These are phyloP conservation scores for Phengaris arion DNA, from an alignment of 2,888 invertebrate species.

Conservation along the genomic window DNA sequence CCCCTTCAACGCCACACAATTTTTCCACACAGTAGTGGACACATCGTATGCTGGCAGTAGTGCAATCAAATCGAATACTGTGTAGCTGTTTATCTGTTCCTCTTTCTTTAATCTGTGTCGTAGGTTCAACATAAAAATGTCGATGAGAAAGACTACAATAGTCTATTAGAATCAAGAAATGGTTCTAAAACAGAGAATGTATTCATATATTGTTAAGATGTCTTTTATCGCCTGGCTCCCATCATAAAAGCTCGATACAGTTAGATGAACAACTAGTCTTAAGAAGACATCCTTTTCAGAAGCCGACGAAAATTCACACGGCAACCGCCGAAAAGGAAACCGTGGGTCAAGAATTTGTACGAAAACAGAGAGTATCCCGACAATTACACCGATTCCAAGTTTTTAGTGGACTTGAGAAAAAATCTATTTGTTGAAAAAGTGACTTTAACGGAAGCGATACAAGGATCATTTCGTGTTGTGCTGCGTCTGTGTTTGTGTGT, in stretches of 20 bases:
- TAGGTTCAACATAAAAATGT: not conserved
- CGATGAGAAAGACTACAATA: not conserved
- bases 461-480: slow-evolving; percentile 88
- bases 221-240: slow-evolving; percentile 2
- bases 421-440: slow-evolving; percentile 90
- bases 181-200: not conserved
- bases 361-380: slow-evolving; percentile 92
- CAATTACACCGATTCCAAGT: slow-evolving; percentile 93
- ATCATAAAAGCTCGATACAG: slow-evolving; percentile 1
- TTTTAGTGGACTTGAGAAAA: slow-evolving; percentile 90
- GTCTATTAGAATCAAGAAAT: not conserved
- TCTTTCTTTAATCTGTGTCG: not conserved
- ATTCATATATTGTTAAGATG: not conserved
- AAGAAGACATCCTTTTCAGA: slow-evolving; percentile 57
- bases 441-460: slow-evolving; percentile 83
- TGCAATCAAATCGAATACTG: too few relatives aligned
- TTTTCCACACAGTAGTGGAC: too few relatives aligned
- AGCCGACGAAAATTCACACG: slow-evolving; percentile 55
- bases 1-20: too few relatives aligned
- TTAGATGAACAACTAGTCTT: slow-evolving; percentile 25
- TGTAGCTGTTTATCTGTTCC: too few relatives aligned
- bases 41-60: too few relatives aligned
- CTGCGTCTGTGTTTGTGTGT: slow-evolving; percentile 89
- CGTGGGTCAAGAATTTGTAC: slow-evolving; percentile 94
- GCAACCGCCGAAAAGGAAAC: slow-evolving; percentile 57